Conservation (phyloP, 2,113 vertebrate genomes). For the Paradisaea rubra region DNA sequence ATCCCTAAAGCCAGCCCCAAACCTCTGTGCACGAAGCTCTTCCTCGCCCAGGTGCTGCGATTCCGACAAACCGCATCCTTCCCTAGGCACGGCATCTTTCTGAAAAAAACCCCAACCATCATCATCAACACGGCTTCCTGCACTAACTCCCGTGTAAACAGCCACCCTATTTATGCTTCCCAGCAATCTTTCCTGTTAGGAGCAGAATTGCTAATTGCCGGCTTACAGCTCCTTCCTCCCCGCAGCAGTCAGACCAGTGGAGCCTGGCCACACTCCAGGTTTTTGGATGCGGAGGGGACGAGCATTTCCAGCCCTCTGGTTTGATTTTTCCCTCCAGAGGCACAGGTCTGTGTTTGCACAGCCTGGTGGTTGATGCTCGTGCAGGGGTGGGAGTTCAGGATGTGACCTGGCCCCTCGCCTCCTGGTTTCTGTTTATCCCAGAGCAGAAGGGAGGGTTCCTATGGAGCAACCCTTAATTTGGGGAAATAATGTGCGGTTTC, state of each 20-base stretch:
- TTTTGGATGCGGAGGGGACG: not conserved
- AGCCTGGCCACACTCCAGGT: constrained; percentile 22
- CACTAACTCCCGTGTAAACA: constrained; percentile 4
- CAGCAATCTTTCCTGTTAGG: constrained; percentile 49
- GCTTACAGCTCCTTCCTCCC: constrained; percentile 47
- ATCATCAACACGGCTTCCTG: not conserved
- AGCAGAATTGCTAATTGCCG: constrained; percentile 61
- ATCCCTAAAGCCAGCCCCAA: not conserved
- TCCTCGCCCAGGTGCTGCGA: not conserved
- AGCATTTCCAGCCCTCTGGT: constrained; percentile 18
- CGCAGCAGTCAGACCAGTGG: not conserved
- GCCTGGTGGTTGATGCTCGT: not conserved
- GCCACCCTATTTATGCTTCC: constrained; percentile 48
- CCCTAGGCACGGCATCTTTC: not conserved
- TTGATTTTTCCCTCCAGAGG: not conserved
- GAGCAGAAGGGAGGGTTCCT: not conserved
- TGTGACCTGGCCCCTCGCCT: not conserved
- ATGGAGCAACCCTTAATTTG: not conserved
- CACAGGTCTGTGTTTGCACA: not conserved
- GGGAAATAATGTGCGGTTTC: not conserved
- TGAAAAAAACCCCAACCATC: not conserved
- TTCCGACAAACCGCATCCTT: not conserved
- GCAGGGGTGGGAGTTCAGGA: not conserved
- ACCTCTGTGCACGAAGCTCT: rapidly evolving
- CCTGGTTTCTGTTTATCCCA: not conserved